Evolutionary conservation across 2,888 invertebrate genomes (phyloP).

Genomic region (Celastrina argiolus): DNA sequence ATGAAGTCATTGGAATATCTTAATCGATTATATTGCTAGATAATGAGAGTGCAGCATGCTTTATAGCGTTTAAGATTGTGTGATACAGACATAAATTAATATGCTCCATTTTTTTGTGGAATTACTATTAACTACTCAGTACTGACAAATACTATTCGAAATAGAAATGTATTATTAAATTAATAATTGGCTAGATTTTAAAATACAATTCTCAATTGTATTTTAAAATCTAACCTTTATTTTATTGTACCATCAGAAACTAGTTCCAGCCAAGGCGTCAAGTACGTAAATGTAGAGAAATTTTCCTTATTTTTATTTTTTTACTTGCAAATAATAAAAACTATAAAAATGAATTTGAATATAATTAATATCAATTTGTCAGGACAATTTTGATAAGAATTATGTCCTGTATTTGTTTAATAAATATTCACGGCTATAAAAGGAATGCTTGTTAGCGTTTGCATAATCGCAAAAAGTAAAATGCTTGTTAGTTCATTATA

Average conservation of each 20-base stretch:
- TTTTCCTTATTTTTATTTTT: background rate
- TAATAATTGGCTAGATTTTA: no score
- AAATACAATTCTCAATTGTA: no score
- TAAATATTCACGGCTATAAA: background rate
- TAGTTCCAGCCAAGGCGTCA: no score
- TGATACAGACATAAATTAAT: background rate
- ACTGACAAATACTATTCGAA: no score
- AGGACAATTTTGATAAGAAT: background rate
- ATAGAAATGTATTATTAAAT: no score
- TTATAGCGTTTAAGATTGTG: background rate
- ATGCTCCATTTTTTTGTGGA: no score
- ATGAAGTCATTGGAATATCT: slow-evolving; percentile 32
- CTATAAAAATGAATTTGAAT: background rate
- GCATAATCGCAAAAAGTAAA: slow-evolving; percentile 12
- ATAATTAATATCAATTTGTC: slow-evolving; percentile 7
- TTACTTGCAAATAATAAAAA: background rate
- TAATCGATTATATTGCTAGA: slow-evolving; percentile 29
- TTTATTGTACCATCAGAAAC: no score
- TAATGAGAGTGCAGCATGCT: background rate
- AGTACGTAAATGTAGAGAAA: no score
- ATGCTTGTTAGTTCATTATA: slow-evolving; percentile 13
- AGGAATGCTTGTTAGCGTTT: background rate
- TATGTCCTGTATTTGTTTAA: background rate
- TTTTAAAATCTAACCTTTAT: no score
- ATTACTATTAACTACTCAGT: no score